Base-by-base conservation (phyloP, 2,113 vertebrate species). In the Corythaeola cristata region DNA sequence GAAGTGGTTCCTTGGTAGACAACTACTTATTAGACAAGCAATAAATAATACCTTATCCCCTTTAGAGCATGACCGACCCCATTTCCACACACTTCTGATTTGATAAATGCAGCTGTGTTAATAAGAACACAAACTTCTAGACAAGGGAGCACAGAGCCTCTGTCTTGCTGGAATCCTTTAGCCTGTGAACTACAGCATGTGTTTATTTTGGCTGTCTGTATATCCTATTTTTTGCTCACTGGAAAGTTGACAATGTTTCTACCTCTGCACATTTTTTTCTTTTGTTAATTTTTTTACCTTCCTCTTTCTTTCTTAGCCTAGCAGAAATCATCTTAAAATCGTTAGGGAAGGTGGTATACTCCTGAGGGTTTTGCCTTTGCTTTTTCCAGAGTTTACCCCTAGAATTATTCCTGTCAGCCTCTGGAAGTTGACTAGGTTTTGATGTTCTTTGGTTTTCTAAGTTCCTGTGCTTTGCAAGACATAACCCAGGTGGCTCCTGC, bases 171-270 rank as follows among this genome's bases (percentile, higher is more conserved):
- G n/a, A 85, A 68, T 83, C 67, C 15, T 60, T 67, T 41, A 81
- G 79, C 32, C 59, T 84, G 55, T 60, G 41, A 58, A 77, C 50
- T 64, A 58, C 55, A 58, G 35, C 50, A 39, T 30, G 49, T 78
- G 28, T 63, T 83, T 86, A n/a, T 78, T 96, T 95, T 91, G 58
- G 71, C 66, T 67, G n/a, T 15, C 64, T 78, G 15, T 56, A 15
- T n/a, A 13, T 8, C 17, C 21, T 89, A 32, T 60, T 64, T 93
- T 84, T 72, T 91, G 27, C 35, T 88, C 45, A 45, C 39, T 88
- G 88, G 82, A 82, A 93, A 90, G 91, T 7, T 85, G 60, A 47
- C 32, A 23, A 1, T 59, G 52, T 81, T 93, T 88, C 23, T 59
- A 21, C 7, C 33, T 93, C 64, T 85, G 39, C 21, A 15, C 16